phyloP scores from a whole-genome alignment of 2,113 vertebrate species.

The Parus major region DNA sequence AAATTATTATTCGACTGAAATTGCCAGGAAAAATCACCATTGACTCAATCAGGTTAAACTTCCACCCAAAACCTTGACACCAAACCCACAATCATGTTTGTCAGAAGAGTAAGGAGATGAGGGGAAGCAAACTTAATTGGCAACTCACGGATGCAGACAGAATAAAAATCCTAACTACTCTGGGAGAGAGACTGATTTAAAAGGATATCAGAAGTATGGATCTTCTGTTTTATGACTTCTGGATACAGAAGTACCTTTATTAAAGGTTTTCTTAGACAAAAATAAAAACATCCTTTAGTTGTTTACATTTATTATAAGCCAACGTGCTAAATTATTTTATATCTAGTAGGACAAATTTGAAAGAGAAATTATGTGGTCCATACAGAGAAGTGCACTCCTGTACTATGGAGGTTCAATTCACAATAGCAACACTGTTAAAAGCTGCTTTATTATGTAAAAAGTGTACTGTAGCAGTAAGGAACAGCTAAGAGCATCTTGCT shows the following conservation, averaged over 20 bases:
- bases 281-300: neutral
- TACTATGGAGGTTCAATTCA: neutral
- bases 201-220: neutral
- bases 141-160: neutral
- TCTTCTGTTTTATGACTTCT: neutral
- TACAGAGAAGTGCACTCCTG: neutral
- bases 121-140: neutral
- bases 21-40: neutral
- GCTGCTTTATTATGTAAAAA: neutral
- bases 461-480: neutral
- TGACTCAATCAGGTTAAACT: neutral
- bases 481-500: neutral
- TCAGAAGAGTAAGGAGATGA: neutral
- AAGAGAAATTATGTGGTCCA: neutral
- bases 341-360: neutral
- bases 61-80: neutral
- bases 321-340: neutral
- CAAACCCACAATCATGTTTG: neutral
- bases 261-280: neutral
- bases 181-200: neutral
- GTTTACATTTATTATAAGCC: neutral
- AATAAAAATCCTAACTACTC: neutral
- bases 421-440: neutral
- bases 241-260: neutral
- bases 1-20: neutral